Percentiles rank a stretch among this genome's conserved stretches.
phyloP scores from a whole-genome alignment of 2,888 invertebrate species.

The Stomorhina lunata region DNA sequence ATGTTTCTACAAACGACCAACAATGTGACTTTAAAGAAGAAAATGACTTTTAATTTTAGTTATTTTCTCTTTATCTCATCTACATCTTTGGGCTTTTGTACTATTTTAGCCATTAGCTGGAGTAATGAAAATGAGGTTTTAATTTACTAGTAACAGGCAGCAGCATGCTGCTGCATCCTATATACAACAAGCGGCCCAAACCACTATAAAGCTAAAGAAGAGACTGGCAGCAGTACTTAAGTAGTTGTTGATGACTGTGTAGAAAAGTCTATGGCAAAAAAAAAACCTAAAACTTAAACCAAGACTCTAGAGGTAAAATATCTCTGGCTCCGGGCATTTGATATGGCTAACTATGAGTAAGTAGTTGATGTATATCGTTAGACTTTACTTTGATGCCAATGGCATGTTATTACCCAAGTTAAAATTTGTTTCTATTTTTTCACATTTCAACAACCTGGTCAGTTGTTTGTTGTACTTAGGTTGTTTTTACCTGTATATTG shows the following conservation, averaged over 20 bases:
- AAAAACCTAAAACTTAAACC: neutral
- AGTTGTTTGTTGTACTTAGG: conserved; percentile 5
- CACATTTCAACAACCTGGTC: conserved; percentile 27
- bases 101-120: conserved; percentile 31
- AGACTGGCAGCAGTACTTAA: neutral
- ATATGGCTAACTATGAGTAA: too few species aligned
- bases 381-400: conserved; percentile 14
- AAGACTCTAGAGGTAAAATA: neutral
- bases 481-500: too few species aligned
- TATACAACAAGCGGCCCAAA: neutral
- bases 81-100: neutral
- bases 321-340: neutral
- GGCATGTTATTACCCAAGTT: conserved; percentile 35
- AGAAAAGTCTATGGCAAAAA: neutral
- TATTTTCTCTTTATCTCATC: neutral
- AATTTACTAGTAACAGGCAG: neutral
- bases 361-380: neutral
- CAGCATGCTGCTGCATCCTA: too few species aligned
- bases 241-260: neutral
- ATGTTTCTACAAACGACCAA: neutral
- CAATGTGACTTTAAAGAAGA: neutral
- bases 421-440: neutral
- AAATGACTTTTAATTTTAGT: neutral
- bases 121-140: conserved; percentile 19
- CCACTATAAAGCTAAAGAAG: too few species aligned